Evolutionary conservation across 92 coral and sea anemone genomes (phyloP).

Genomic region (Virgularia gustaviana): DNA sequence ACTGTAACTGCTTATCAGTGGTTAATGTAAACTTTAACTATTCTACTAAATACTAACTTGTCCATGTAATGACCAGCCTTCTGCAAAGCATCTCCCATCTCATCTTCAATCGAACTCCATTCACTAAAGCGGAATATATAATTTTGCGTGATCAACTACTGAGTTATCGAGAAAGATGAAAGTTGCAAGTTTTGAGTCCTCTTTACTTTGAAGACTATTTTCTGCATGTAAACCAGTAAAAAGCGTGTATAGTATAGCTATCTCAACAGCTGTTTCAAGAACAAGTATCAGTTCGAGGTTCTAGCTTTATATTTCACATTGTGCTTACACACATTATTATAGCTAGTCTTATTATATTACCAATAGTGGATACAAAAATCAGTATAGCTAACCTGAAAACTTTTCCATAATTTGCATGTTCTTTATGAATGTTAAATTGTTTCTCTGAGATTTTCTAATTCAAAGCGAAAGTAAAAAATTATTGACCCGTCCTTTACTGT

Average conservation of each 20-base stretch:
- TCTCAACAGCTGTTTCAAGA: neutral
- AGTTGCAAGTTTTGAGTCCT: no score
- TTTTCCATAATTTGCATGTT: conserved; percentile 90
- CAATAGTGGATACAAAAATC: neutral
- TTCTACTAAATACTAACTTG: conserved; percentile 51
- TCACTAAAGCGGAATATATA: no score
- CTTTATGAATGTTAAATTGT: conserved; percentile 71
- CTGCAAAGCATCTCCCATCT: conserved; percentile 92
- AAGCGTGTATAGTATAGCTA: neutral
- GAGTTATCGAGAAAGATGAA: no score
- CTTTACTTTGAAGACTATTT: no score
- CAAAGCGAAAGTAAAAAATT: neutral
- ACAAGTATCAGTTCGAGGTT: neutral
- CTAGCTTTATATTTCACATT: neutral
- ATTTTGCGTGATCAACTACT: no score
- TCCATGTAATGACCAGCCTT: conserved; percentile 99
- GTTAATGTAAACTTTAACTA: neutral
- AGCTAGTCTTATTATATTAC: neutral
- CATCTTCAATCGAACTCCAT: conserved; percentile 88
- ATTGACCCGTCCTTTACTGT: neutral
- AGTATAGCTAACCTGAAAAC: conserved; percentile 84
- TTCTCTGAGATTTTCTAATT: conserved; percentile 73
- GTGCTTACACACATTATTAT: no score
- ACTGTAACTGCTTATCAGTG: neutral
- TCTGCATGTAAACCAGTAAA: no score